Conservation (phyloP, 2,113 vertebrate species). For the Nannospalax galili region DNA sequence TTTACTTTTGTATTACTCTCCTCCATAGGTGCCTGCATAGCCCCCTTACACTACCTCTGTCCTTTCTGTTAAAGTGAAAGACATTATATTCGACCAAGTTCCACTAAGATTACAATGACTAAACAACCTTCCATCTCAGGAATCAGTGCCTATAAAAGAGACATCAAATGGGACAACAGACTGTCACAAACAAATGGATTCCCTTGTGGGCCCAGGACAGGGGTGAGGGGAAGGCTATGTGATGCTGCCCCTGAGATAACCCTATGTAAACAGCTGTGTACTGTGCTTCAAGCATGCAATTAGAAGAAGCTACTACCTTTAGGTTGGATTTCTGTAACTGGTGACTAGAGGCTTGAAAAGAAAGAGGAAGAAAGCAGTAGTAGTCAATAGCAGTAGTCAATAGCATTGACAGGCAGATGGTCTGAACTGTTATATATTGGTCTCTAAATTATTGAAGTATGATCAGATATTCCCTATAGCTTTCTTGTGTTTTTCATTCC, state of each 20-base stretch:
- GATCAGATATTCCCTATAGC: not conserved
- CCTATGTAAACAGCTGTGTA: not conserved
- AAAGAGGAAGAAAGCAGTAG: slow-evolving; percentile 43
- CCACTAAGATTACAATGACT: slow-evolving; percentile 39
- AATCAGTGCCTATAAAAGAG: slow-evolving; percentile 19
- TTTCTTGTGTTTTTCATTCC: not conserved
- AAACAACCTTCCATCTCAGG: not conserved
- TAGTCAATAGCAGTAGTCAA: not conserved
- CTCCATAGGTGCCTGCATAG: not conserved
- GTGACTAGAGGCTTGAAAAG: slow-evolving; percentile 42
- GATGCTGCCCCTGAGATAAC: not conserved
- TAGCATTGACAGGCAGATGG: not conserved
- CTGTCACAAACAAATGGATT: slow-evolving; percentile 33
- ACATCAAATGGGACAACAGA: not conserved
- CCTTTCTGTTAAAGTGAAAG: slow-evolving; percentile 12
- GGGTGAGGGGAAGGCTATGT: too few species aligned
- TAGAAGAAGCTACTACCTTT: slow-evolving; percentile 47
- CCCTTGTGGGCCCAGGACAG: too few species aligned
- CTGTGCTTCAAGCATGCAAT: not conserved
- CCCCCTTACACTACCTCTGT: not conserved
- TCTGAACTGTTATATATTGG: not conserved
- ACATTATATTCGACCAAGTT: not conserved
- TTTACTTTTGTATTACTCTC: not conserved
- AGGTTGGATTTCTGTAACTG: slow-evolving; percentile 47
- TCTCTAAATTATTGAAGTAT: slow-evolving; percentile 44